Conservation (phyloP, 2,113 vertebrate species). For the Rhineura floridana region DNA sequence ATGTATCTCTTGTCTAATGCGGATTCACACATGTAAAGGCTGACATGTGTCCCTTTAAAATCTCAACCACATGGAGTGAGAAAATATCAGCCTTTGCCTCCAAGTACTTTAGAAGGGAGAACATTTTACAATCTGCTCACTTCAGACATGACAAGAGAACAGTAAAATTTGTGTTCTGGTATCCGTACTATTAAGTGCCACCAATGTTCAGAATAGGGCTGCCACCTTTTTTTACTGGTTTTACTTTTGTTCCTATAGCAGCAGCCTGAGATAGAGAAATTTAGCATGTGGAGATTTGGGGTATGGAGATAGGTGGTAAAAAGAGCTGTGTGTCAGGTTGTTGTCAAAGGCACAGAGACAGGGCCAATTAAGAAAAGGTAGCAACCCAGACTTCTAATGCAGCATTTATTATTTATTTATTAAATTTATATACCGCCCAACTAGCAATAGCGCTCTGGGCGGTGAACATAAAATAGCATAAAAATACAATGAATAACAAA, state of each 20-base stretch:
- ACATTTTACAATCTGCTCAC: background rate
- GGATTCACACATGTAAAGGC: background rate
- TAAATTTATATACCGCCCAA: too few species aligned
- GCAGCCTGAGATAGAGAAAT: background rate
- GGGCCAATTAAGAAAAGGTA: background rate
- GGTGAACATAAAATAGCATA: too few species aligned
- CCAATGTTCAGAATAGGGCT: background rate
- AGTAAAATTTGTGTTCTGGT: background rate
- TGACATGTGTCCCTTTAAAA: background rate
- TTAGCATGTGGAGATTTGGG: background rate
- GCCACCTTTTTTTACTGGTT: background rate
- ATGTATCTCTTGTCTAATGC: background rate
- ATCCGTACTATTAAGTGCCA: background rate
- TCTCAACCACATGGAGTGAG: background rate
- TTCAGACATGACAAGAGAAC: background rate
- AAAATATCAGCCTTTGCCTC: background rate
- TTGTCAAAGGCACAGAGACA: background rate
- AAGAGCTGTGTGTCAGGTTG: background rate
- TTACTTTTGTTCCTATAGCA: background rate
- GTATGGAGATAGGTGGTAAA: background rate
- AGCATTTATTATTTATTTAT: too few species aligned
- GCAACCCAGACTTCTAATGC: slow-evolving; percentile 17
- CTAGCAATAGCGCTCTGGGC: too few species aligned
- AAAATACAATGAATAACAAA: too few species aligned
- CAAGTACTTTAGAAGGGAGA: background rate